phyloP scores from a whole-genome alignment of 2,113 vertebrate genomes.

The Tychaedon coryphoeus region DNA sequence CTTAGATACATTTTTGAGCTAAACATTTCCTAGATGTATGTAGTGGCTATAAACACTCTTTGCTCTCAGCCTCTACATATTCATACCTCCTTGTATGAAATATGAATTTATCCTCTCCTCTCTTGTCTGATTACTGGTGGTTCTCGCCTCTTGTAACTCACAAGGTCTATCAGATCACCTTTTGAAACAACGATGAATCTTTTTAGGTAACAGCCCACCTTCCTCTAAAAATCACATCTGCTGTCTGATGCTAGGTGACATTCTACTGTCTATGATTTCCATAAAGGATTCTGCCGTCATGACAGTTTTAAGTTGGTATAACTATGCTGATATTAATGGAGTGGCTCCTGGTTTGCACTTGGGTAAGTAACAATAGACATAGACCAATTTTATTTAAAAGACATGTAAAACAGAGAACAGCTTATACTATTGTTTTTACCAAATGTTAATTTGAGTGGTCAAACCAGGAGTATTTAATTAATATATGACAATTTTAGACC shows the following conservation, averaged over 20 bases:
- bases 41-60: background rate
- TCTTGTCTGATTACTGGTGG: background rate
- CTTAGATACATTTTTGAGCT: background rate
- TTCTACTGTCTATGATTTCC: background rate
- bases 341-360: background rate
- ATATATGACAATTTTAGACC: background rate
- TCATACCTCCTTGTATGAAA: background rate
- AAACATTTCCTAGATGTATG: background rate
- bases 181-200: background rate
- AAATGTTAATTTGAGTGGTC: background rate
- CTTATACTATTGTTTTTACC: background rate
- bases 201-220: background rate
- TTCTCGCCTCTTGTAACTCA: background rate
- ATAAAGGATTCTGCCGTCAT: background rate
- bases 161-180: background rate
- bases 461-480: background rate
- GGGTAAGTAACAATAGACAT: background rate
- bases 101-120: background rate
- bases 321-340: background rate
- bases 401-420: background rate
- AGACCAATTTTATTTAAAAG: background rate
- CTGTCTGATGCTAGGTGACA: background rate
- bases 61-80: background rate
- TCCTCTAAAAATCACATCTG: background rate
- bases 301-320: background rate